These are phyloP conservation scores for Siderastrea siderea DNA, from an alignment of 92 coral and sea anemone genomes.

Conservation along the genomic window DNA sequence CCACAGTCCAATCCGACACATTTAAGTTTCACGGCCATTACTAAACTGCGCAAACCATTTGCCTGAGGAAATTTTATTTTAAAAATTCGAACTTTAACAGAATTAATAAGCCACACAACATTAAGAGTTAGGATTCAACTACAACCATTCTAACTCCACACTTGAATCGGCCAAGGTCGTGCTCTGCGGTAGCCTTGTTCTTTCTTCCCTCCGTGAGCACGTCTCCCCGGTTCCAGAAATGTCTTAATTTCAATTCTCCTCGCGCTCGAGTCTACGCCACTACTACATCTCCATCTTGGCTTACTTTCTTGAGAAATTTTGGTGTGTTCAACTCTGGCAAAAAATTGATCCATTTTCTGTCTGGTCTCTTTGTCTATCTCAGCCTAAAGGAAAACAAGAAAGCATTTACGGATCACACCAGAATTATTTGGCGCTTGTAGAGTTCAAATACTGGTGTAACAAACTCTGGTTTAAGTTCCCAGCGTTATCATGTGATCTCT, in stretches of 20 bases:
- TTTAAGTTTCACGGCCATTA: not conserved
- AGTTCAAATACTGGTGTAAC: not conserved
- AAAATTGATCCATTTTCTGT: constrained; percentile 82
- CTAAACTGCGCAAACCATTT: not conserved
- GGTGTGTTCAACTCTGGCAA: constrained; percentile 71
- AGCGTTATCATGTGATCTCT: too few relatives aligned
- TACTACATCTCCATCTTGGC: constrained; percentile 37
- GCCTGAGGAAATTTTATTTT: too few relatives aligned
- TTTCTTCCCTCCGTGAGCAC: constrained; percentile 4
- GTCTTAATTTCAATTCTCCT: constrained; percentile 21
- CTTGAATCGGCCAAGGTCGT: constrained; percentile 78
- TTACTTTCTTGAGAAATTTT: constrained; percentile 19
- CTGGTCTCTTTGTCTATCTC: constrained; percentile 77
- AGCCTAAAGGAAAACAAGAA: constrained; percentile 30
- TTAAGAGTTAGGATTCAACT: too few relatives aligned
- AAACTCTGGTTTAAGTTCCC: too few relatives aligned
- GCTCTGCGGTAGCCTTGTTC: constrained; percentile 67
- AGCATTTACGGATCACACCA: not conserved
- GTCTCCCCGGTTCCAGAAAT: not conserved
- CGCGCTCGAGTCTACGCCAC: constrained; percentile 9
- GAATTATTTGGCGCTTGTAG: not conserved
- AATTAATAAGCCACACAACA: not conserved
- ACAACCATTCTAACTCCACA: constrained; percentile 57
- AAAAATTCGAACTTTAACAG: not conserved
- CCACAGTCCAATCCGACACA: too few relatives aligned